phyloP scores from a whole-genome alignment of 2,888 invertebrate species.

The Cetonia aurata region DNA sequence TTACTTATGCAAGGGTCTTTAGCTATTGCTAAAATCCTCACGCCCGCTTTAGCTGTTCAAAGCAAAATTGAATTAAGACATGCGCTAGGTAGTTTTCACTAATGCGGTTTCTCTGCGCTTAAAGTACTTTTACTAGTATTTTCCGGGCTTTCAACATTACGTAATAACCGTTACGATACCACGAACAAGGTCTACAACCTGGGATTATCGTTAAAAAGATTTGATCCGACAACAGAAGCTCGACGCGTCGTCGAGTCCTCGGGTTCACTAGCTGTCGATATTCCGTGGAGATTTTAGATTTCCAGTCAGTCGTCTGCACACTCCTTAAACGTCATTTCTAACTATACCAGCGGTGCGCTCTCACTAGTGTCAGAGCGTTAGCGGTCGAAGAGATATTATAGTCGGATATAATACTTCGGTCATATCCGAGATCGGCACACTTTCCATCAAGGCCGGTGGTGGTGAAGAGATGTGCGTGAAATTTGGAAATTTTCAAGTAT shows the following conservation, averaged over 20 bases:
- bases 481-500: conserved; percentile 38
- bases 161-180: conserved; percentile 7
- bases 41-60: no score
- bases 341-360: conserved; percentile 2
- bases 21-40: no score
- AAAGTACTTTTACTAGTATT: conserved; percentile 3
- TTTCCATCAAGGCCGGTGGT: neutral
- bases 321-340: conserved; percentile 20
- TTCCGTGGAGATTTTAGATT: conserved; percentile 14
- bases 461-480: conserved; percentile 11
- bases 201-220: conserved; percentile 30
- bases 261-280: conserved; percentile 1
- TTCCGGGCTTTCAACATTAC: neutral
- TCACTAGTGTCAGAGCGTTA: no score
- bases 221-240: conserved; percentile 27
- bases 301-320: no score
- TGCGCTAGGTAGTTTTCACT: no score
- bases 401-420: conserved; percentile 11
- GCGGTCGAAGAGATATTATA: neutral
- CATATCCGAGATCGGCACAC: neutral
- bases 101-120: neutral
- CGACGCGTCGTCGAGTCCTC: conserved; percentile 4
- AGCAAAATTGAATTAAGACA: no score
- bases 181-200: conserved; percentile 8
- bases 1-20: no score